These are phyloP conservation scores for Myrmecobius fasciatus DNA, from an alignment of 2,113 vertebrate species.

Conservation along the genomic window DNA sequence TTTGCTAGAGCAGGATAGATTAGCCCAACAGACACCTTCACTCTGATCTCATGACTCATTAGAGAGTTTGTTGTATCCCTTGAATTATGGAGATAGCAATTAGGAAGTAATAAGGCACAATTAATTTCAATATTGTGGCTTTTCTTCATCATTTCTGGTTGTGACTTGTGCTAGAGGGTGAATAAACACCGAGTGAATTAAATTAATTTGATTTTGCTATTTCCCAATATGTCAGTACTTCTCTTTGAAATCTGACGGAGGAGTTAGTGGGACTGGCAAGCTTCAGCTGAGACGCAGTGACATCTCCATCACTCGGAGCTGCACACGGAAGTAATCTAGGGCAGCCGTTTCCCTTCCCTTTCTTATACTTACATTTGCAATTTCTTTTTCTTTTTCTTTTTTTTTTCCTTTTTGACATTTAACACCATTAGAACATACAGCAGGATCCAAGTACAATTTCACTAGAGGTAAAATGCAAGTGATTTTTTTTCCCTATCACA, in stretches of 20 bases:
- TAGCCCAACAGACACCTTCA: neutral
- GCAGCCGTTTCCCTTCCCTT: slow-evolving; percentile 30
- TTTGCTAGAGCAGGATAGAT: neutral
- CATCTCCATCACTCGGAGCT: slow-evolving; percentile 57
- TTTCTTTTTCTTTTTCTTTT: slow-evolving; percentile 28
- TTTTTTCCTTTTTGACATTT: slow-evolving; percentile 69
- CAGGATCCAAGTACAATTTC: slow-evolving; percentile 79
- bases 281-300: slow-evolving; percentile 56
- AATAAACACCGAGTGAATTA: slow-evolving; percentile 16
- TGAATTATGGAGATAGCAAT: slow-evolving; percentile 1
- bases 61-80: neutral
- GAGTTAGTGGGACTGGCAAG: slow-evolving; percentile 43
- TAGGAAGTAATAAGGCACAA: neutral
- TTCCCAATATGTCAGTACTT: slow-evolving; percentile 27
- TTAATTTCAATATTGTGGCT: neutral
- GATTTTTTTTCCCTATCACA: slow-evolving; percentile 73
- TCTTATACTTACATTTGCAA: slow-evolving; percentile 54
- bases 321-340: slow-evolving; percentile 62
- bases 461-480: slow-evolving; percentile 76
- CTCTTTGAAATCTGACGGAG: slow-evolving; percentile 70
- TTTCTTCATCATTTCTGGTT: neutral
- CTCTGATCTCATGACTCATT: neutral
- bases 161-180: neutral
- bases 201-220: slow-evolving; percentile 8
- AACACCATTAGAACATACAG: slow-evolving; percentile 76